Conservation (phyloP, 2,888 invertebrate genomes). For the Ptilodon capucinus region DNA sequence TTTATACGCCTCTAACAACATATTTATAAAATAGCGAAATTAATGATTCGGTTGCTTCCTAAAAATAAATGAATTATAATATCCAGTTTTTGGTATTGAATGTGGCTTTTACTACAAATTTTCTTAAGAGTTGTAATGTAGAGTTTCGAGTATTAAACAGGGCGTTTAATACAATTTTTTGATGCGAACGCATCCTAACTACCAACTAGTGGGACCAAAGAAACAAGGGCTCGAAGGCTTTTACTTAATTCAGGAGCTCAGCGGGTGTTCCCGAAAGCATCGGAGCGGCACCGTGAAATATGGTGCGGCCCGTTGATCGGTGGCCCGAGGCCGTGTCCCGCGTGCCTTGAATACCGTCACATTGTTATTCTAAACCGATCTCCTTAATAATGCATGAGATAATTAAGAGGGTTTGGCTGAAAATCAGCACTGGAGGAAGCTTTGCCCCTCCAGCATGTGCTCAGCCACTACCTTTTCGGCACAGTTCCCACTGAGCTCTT, state of each 20-base stretch:
- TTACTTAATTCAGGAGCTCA: constrained; percentile 89
- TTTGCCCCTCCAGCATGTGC: too few relatives aligned
- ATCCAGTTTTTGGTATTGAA: too few relatives aligned
- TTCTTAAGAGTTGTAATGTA: too few relatives aligned
- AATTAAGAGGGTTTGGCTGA: too few relatives aligned
- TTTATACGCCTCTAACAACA: too few relatives aligned
- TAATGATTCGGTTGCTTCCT: too few relatives aligned
- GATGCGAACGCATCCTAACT: constrained; percentile 39
- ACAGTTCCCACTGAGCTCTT: too few relatives aligned
- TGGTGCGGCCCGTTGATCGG: constrained; percentile 61
- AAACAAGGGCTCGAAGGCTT: constrained; percentile 87
- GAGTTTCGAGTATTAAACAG: neutral
- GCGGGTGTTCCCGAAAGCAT: constrained; percentile 84
- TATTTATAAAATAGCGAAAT: too few relatives aligned
- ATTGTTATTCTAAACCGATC: constrained; percentile 46
- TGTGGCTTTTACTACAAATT: too few relatives aligned
- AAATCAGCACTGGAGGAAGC: too few relatives aligned
- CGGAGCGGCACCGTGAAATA: constrained; percentile 75
- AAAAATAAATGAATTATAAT: too few relatives aligned
- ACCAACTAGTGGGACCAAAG: constrained; percentile 71
- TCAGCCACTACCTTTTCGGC: too few relatives aligned
- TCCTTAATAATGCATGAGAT: constrained; percentile 38
- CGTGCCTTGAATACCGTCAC: constrained; percentile 67
- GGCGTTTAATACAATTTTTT: neutral
- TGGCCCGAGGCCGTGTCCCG: constrained; percentile 71